phyloP scores from a whole-genome alignment of 2,888 invertebrate species.

The Meiosimyza decipiens region DNA sequence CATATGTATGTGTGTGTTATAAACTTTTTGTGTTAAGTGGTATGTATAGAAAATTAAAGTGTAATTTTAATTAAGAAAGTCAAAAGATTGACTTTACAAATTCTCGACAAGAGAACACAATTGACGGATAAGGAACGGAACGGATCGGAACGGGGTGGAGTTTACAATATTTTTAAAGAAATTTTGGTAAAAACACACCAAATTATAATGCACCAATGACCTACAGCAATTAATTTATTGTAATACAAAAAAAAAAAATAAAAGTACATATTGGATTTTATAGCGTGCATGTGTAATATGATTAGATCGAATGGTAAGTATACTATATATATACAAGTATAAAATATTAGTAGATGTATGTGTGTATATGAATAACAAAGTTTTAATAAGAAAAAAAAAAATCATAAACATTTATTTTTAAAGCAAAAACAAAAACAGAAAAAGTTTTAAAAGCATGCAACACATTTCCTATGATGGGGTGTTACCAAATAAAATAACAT shows the following conservation, averaged over 20 bases:
- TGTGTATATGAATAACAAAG: constrained; percentile 9
- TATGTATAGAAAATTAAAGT: neutral
- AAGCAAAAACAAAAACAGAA: constrained; percentile 11
- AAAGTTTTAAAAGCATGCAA: constrained; percentile 20
- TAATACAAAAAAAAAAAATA: neutral
- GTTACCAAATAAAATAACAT: too few relatives aligned
- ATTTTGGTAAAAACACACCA: neutral
- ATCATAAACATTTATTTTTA: constrained; percentile 9
- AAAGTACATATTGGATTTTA: neutral
- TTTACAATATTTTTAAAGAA: neutral
- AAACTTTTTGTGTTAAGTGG: neutral
- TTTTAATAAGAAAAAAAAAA: neutral
- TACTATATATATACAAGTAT: neutral
- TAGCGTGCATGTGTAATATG: neutral
- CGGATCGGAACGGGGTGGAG: neutral
- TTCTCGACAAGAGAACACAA: neutral
- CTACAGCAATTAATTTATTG: constrained; percentile 44
- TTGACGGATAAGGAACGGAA: constrained; percentile 14
- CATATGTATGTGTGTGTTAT: neutral
- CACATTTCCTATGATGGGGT: neutral
- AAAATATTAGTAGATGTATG: neutral
- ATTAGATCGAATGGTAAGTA: neutral
- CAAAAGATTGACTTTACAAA: too few relatives aligned
- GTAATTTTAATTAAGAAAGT: too few relatives aligned
- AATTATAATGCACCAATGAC: constrained; percentile 43